Conservation (phyloP, 2,888 invertebrate species). For the Drosophila prolongata region DNA sequence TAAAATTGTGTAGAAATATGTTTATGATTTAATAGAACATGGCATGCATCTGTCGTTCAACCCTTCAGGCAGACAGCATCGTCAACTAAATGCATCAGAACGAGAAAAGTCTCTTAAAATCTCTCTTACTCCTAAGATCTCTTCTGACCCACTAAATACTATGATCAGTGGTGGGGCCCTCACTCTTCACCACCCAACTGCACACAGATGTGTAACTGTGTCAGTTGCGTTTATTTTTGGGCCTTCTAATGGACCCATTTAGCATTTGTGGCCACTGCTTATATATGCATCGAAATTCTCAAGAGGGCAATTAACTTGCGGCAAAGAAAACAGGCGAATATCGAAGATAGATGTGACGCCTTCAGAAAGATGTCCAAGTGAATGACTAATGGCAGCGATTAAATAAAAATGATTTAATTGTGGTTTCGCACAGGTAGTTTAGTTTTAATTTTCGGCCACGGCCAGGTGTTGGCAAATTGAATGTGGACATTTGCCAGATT, state of each 20-base stretch:
- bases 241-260: constrained; percentile 66
- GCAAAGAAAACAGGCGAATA: constrained; percentile 24
- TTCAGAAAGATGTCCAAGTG: not conserved
- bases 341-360: constrained; percentile 7
- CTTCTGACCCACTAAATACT: constrained; percentile 44
- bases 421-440: constrained; percentile 33
- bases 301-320: constrained; percentile 78
- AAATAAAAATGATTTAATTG: constrained; percentile 26
- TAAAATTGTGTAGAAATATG: not conserved
- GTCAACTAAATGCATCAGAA: not conserved
- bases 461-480: constrained; percentile 35
- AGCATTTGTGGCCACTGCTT: constrained; percentile 41
- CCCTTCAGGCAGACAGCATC: constrained; percentile 12
- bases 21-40: constrained; percentile 33
- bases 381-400: constrained; percentile 47
- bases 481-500: constrained; percentile 18
- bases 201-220: constrained; percentile 69
- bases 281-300: constrained; percentile 52
- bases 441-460: constrained; percentile 11
- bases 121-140: constrained; percentile 21
- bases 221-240: constrained; percentile 69
- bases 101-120: constrained; percentile 41
- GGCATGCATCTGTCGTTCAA: constrained; percentile 32
- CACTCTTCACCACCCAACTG: constrained; percentile 17
- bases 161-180: not conserved